Conservation (phyloP, 2,113 vertebrate species). For the Sula dactylatra region DNA sequence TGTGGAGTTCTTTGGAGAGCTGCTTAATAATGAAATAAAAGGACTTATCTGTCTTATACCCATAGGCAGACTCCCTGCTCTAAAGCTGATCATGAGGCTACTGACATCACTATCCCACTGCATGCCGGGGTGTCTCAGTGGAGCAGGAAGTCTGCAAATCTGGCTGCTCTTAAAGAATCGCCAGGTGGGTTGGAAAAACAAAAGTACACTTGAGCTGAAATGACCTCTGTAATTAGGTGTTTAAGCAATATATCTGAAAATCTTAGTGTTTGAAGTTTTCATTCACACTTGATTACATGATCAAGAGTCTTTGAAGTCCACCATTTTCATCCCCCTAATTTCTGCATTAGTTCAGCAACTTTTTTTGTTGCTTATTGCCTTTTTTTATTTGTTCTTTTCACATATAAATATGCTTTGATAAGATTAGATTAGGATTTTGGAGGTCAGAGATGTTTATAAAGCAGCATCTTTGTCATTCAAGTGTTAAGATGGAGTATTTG, state of each 20-base stretch:
- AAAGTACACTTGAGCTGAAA: conserved; percentile 64
- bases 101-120: conserved; percentile 60
- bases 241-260: not conserved
- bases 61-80: conserved; percentile 68
- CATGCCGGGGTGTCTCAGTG: conserved; percentile 63
- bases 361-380: not conserved
- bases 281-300: not conserved
- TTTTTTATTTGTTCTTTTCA: not conserved
- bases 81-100: conserved; percentile 62
- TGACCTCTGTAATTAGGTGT: not conserved
- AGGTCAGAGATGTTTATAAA: not conserved
- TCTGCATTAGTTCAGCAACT: not conserved
- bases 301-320: not conserved
- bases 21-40: conserved; percentile 62
- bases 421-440: not conserved
- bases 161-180: conserved; percentile 62
- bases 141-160: conserved; percentile 71
- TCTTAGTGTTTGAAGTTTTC: not conserved
- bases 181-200: conserved; percentile 61
- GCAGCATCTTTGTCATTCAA: not conserved
- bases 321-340: not conserved
- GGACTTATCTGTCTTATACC: conserved; percentile 62
- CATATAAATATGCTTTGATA: not conserved
- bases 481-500: not conserved
- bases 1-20: conserved; percentile 59